A percentile compares a stretch with the other conserved stretches of the same genome.
Evolutionary conservation across 2,888 invertebrate species (phyloP).

Genomic region (Synergus itoensis): DNA sequence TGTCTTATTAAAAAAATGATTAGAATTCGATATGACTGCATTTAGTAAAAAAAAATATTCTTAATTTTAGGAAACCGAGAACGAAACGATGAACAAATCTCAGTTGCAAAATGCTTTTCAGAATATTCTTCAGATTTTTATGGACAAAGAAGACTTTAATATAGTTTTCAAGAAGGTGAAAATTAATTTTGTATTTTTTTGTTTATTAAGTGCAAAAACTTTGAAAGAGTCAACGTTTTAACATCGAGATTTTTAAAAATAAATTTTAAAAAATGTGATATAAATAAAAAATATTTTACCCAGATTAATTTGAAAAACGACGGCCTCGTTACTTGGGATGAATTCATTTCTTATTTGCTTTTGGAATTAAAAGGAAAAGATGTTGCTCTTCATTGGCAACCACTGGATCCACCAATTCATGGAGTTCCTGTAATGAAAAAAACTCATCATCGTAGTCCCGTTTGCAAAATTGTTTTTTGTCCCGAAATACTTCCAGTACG

Average conservation of each 20-base stretch:
- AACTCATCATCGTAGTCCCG: conserved; percentile 85
- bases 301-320: conserved; percentile 82
- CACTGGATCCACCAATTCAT: conserved; percentile 83
- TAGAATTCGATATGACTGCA: background rate
- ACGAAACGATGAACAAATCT: conserved; percentile 58
- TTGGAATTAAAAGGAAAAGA: conserved; percentile 86
- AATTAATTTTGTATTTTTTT: conserved; percentile 48
- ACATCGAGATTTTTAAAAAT: background rate
- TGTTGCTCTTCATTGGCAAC: conserved; percentile 82
- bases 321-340: conserved; percentile 84
- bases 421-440: conserved; percentile 81
- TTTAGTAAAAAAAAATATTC: conserved; percentile 22
- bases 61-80: conserved; percentile 55
- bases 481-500: conserved; percentile 81
- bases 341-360: conserved; percentile 87
- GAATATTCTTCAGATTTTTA: conserved; percentile 59
- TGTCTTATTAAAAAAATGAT: conserved; percentile 14
- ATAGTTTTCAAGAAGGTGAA: conserved; percentile 83
- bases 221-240: no score
- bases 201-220: background rate
- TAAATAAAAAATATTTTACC: background rate
- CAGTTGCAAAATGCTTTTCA: conserved; percentile 62
- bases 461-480: conserved; percentile 83
- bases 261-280: background rate
- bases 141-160: conserved; percentile 80